Evolutionary conservation across 2,797 vertebrate genomes (phyloP), one percentile per base, ranked within the genome.

Genomic region (Platyrinchus mystaceus): DNA sequence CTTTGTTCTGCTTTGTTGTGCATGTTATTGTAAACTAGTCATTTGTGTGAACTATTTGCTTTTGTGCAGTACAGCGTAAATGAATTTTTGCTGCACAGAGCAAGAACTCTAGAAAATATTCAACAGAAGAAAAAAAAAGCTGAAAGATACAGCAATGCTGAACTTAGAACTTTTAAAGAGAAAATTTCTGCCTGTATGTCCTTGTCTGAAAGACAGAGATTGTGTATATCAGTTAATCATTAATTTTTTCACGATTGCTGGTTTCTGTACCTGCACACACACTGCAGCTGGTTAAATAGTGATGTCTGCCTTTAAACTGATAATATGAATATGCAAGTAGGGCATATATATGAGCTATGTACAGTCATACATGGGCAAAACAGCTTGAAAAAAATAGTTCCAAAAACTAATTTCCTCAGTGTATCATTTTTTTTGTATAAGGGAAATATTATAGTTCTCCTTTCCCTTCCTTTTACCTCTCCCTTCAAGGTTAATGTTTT

Each of bases 401-500:
- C 49, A 90, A 90, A 74, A 74, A 36, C 36, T 77, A 15, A 84
- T 85, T 87, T 89, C 53, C 46, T 94, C 44, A 55, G 23, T 58
- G 56, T 47, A 63, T 34, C 0, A 3, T 6, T 3, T 21, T 21
- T 62, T 74, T 84, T 83, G 4, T 63, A 37, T 24, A 62, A 39
- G 44, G 24, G 8, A 94, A 89, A 85, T 85, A 70, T 74, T 75
- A 34, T 9, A 58, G 68, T 36, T 90, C 60, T 93, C n/a, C 32
- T 96, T 95, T 84, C 52, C 64, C 16, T 87, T 89, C 26, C 36
- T 89, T 87, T 64, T 55, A 37, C 74, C 59, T 66, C 47, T 90
- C 27, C 37, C 74, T 91, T 94, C 83, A 94, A 96, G 91, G 87
- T 96, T 96, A 94, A 79, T 77, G 56, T 74, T 96, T 95, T 94